Conservation (phyloP, 2,113 vertebrate genomes). For the Sula dactylatra region DNA sequence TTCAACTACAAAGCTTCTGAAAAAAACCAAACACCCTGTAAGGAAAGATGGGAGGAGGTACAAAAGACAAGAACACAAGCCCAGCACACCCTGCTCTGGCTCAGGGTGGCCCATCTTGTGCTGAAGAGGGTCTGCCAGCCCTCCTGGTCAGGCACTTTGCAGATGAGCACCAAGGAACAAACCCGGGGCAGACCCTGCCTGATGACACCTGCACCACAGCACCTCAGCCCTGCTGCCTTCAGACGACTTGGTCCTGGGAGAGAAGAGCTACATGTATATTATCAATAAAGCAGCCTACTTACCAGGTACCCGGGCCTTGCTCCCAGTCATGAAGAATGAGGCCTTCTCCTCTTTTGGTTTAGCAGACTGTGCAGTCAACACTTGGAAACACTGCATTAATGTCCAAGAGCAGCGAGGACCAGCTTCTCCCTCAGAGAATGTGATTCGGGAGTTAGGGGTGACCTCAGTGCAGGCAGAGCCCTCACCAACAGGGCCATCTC, state of each 20-base stretch:
- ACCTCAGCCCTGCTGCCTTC: no score
- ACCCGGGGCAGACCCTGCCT: background rate
- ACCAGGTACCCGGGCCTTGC: background rate
- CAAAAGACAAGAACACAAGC: no score
- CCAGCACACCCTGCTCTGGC: fast-evolving
- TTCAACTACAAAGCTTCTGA: background rate
- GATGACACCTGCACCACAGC: background rate
- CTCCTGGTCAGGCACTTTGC: fast-evolving
- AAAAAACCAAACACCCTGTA: background rate
- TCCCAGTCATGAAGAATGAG: background rate
- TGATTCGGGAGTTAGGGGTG: fast-evolving
- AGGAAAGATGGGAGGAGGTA: background rate
- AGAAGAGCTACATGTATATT: fast-evolving
- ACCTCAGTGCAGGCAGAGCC: background rate
- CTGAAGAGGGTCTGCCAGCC: background rate
- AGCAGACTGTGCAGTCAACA: fast-evolving
- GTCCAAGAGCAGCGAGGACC: fast-evolving
- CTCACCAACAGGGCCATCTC: background rate
- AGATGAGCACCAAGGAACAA: background rate
- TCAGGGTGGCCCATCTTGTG: fast-evolving
- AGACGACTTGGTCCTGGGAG: no score
- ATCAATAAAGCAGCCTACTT: background rate
- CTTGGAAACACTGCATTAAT: background rate
- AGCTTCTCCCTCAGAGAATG: background rate
- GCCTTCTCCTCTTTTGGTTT: background rate